Evolutionary conservation across 2,113 vertebrate genomes (phyloP).

Genomic region (Platanista minor): DNA sequence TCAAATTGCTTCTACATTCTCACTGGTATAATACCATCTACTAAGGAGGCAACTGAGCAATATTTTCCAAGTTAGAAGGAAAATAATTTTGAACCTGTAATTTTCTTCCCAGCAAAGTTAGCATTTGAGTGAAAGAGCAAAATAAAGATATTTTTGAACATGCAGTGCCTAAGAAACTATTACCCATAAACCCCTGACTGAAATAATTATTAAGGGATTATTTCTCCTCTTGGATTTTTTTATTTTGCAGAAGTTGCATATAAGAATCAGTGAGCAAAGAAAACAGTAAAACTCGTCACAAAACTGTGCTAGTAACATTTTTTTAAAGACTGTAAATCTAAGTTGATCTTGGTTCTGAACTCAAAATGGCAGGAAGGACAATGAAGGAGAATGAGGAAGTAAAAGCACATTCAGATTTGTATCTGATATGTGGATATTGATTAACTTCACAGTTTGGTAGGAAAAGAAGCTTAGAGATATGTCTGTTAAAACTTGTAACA

Average conservation of each 20-base stretch:
- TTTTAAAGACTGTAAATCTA: neutral
- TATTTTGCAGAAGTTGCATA: neutral
- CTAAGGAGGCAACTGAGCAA: neutral
- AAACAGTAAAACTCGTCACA: neutral
- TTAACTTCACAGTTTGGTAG: neutral
- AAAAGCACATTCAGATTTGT: neutral
- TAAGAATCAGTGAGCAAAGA: neutral
- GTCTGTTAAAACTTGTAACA: neutral
- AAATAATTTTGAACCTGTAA: neutral
- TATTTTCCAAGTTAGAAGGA: neutral
- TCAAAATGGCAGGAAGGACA: neutral
- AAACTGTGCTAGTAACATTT: neutral
- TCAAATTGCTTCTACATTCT: neutral
- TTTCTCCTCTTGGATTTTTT: neutral
- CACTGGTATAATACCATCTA: neutral
- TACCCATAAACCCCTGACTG: neutral
- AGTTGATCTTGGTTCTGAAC: neutral
- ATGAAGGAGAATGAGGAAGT: neutral
- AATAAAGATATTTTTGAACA: neutral
- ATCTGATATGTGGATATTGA: neutral
- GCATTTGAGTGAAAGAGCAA: neutral
- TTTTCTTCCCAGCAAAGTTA: neutral
- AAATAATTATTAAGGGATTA: constrained; percentile 8
- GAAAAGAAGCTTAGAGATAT: neutral
- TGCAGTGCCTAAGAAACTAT: neutral